Evolutionary conservation across 2,797 vertebrate genomes (phyloP), one percentile per base, ranked within the genome.

Genomic region (Macropodus opercularis): DNA sequence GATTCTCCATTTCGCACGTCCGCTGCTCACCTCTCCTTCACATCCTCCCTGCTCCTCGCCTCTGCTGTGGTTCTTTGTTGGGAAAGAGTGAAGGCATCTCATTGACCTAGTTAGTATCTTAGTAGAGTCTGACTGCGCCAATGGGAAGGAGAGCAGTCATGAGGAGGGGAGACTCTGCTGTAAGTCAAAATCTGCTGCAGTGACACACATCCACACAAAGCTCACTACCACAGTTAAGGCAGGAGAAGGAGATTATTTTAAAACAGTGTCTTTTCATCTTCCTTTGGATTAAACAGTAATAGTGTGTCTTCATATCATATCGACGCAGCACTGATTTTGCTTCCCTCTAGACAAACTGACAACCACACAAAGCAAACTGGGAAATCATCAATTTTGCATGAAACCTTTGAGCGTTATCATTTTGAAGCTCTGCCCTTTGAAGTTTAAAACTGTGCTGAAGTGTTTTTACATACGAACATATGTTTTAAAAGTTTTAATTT

Each of bases 81-180:
- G 48, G 75, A 48, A 75, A 75, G 72, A 73, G 77, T 62, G 76
- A 69, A 65, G 61, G 90, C 89, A 91, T 92, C 81, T 90, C 87
- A 86, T 90, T 93, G 91, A 93, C 92, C 92, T 79, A 93, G 81
- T 91, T 93, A 86, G 69, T 71, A 68, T 87, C 79, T 81, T 56
- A 70, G n/a, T n/a, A n/a, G n/a, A 79, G 70, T 81, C 69, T 77
- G 69, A 82, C 67, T 84, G 75, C 72, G 55, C 77, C 80, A 82
- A 80, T 80, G 53, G 57, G 61, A 73, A 66, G 74, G 34, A 60
- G 72, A 74, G 74, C 77, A 56, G 63, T 42, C 47, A 54, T 47
- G 69, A 80, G 79, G 60, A 66, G 64, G 76, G 52, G 56, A 70
- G 83, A 75, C 44, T 54, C 56, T 67, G 69, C 72, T 79, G 54